Evolutionary conservation across 2,888 invertebrate species (phyloP).

Genomic region (Callosobruchus maculatus): DNA sequence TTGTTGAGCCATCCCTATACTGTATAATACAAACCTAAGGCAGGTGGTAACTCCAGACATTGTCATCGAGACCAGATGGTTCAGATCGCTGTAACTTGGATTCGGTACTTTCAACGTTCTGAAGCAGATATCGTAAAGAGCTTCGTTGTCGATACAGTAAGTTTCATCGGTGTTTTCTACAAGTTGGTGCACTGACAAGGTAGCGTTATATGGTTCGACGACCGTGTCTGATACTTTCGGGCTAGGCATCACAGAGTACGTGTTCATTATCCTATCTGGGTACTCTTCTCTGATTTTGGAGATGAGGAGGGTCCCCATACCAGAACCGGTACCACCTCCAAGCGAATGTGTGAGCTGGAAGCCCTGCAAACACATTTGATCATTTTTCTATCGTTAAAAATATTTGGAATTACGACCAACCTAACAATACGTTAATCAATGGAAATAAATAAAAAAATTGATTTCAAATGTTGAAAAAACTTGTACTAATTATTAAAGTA

Average conservation of each 20-base stretch:
- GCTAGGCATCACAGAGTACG: constrained; percentile 77
- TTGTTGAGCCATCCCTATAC: too few species aligned
- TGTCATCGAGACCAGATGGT: constrained; percentile 81
- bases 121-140: constrained; percentile 82
- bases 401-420: too few species aligned
- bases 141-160: constrained; percentile 81
- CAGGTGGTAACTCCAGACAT: constrained; percentile 84
- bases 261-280: constrained; percentile 86
- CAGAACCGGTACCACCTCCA: constrained; percentile 72
- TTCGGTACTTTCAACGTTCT: constrained; percentile 63
- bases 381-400: too few species aligned
- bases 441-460: too few species aligned
- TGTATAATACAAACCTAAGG: too few species aligned
- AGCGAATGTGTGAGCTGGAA: constrained; percentile 83
- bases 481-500: too few species aligned
- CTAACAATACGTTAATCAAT: too few species aligned
- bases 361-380: constrained; percentile 75
- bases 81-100: constrained; percentile 86
- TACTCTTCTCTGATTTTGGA: constrained; percentile 89
- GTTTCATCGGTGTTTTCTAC: constrained; percentile 89
- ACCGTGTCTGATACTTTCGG: constrained; percentile 74
- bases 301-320: constrained; percentile 78
- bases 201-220: constrained; percentile 83
- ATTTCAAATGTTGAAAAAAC: too few species aligned
- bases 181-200: constrained; percentile 79